These are phyloP conservation scores for Tenthredo mesomela DNA, from an alignment of 2,888 invertebrate genomes.

Conservation along the genomic window DNA sequence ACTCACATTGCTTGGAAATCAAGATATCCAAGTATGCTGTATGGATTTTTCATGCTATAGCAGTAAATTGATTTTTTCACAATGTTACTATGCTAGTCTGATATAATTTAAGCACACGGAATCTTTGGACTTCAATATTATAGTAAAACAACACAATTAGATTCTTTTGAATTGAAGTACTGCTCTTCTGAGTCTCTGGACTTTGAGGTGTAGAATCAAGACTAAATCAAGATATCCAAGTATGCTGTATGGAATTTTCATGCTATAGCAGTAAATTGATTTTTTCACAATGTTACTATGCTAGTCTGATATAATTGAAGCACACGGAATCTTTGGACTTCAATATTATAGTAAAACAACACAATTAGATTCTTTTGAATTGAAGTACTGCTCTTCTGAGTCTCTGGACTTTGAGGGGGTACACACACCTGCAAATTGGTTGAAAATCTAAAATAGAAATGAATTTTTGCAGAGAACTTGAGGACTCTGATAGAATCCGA, in stretches of 20 bases:
- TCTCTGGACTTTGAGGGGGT: no score
- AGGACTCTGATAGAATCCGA: no score
- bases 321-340: background rate
- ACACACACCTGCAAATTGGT: no score
- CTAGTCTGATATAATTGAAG: background rate
- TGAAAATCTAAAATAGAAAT: no score
- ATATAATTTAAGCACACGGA: no score
- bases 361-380: background rate
- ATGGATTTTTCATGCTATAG: background rate
- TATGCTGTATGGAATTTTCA: background rate
- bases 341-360: background rate
- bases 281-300: background rate
- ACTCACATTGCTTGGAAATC: background rate
- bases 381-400: no score
- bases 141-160: background rate
- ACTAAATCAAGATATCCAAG: background rate
- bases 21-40: background rate
- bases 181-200: no score
- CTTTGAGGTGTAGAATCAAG: no score
- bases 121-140: background rate
- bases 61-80: background rate
- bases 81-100: background rate
- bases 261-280: background rate
- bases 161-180: background rate
- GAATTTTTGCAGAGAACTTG: no score